These are phyloP conservation scores for Folsomia manolachei DNA, from an alignment of 2,888 invertebrate genomes.

Conservation along the genomic window DNA sequence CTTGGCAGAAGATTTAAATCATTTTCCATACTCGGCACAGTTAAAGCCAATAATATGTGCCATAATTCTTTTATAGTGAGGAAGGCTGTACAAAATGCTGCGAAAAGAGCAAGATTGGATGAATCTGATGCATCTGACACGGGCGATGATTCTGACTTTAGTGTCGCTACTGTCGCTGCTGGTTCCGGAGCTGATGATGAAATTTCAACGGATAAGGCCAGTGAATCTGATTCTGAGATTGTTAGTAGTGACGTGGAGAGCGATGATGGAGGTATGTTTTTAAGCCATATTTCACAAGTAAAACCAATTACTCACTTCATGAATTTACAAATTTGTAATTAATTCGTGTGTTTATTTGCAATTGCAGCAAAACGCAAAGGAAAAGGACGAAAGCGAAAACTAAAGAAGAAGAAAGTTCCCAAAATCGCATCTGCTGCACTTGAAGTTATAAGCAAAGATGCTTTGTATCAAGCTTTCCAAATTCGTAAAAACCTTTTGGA, in stretches of 20 bases:
- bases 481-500: conserved; percentile 89
- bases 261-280: background rate
- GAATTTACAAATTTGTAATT: background rate
- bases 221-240: conserved; percentile 28
- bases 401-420: conserved; percentile 38
- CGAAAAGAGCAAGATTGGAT: conserved; percentile 25
- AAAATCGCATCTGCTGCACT: conserved; percentile 17
- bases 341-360: conserved; percentile 57
- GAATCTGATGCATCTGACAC: conserved; percentile 65
- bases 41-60: too few species aligned
- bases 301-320: too few species aligned
- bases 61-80: conserved; percentile 56
- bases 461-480: conserved; percentile 81
- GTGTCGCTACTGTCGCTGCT: conserved; percentile 48
- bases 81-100: conserved; percentile 52
- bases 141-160: conserved; percentile 53
- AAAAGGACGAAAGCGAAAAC: conserved; percentile 10
- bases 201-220: conserved; percentile 31
- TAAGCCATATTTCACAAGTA: too few species aligned
- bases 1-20: too few species aligned
- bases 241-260: conserved; percentile 55
- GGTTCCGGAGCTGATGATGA: conserved; percentile 29
- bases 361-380: conserved; percentile 54
- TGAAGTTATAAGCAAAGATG: conserved; percentile 63
- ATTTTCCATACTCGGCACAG: too few species aligned